Conservation (phyloP, 2,113 vertebrate species). For the Sclerurus mexicanus region DNA sequence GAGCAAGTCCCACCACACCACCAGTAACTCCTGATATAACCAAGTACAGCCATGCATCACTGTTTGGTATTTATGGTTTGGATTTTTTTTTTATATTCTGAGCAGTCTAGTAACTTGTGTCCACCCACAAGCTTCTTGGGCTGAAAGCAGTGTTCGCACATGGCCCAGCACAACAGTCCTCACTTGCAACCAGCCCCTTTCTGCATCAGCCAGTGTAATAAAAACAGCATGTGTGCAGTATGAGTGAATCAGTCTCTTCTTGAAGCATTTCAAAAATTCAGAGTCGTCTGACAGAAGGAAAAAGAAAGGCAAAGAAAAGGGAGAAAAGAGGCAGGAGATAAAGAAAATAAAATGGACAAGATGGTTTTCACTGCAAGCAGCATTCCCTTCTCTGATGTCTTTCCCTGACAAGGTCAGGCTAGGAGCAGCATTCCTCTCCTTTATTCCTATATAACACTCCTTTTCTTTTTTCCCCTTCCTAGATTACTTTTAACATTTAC, state of each 20-base stretch:
- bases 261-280: neutral
- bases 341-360: neutral
- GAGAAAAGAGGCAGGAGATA: neutral
- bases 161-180: neutral
- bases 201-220: neutral
- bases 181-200: rapidly evolving
- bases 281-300: neutral
- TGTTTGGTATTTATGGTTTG: neutral
- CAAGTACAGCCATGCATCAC: neutral
- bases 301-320: neutral
- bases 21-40: neutral
- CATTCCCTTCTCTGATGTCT: neutral
- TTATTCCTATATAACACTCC: neutral
- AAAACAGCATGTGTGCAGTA: neutral
- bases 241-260: neutral
- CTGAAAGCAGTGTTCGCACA: neutral
- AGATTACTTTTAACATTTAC: neutral
- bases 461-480: neutral
- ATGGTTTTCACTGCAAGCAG: neutral
- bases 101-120: neutral
- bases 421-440: neutral
- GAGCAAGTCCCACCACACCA: neutral
- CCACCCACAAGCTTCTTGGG: rapidly evolving
- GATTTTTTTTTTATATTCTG: neutral
- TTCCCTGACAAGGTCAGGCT: neutral